Base-by-base conservation (phyloP, 2,113 vertebrate species). In the Nestor notabilis region DNA sequence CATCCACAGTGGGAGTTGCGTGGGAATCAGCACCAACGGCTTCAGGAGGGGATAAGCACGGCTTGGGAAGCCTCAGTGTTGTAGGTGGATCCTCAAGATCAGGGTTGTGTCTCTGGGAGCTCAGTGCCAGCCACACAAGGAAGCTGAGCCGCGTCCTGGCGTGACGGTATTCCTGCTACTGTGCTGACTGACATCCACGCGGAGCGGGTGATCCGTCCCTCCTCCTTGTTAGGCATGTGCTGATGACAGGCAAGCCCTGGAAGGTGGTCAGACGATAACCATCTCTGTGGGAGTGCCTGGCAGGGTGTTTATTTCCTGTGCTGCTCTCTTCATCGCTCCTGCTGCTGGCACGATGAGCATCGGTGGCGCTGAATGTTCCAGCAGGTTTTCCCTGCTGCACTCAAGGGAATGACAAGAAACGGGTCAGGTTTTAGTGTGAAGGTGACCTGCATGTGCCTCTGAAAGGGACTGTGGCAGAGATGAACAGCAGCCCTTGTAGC, bases 231-330 rank as follows among this genome's bases (percentile, higher is more conserved):
- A 65, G 81, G 80, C 35, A 4, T 55, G 78, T 27, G 61, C 70
- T 94, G 91, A 33, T 84, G 60, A n/a, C 39, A 89, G 74, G 81
- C 74, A 46, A 72, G 85, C 75, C 93, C 84, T 94, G 88, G 87
- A 85, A 82, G 68, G 44, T 37, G 77, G 53, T 90, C 84, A 89
- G 82, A 11, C 65, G 90, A 80, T 85, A 87, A 71, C 63, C 27
- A 50, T 87, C 77, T 55, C 89, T 13, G 76, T 72, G 87, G 87
- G 94, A 92, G 83, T 80, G 24, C 2, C 1, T 77, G 94, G 64
- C 58, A 2, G 52, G 55, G 39, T 91, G 91, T 77, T 95, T 87
- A 64, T 93, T 95, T 94, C 96, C 89, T 82, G 66, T 6, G 1
- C 56, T 52, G 74, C 78, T 86, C 63, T 80, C 68, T 55, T 53